A percentile compares a stretch with the other conserved stretches of the same genome.
Conservation (phyloP, 1,140 invertebrate species). For the Nasonia giraulti region DNA sequence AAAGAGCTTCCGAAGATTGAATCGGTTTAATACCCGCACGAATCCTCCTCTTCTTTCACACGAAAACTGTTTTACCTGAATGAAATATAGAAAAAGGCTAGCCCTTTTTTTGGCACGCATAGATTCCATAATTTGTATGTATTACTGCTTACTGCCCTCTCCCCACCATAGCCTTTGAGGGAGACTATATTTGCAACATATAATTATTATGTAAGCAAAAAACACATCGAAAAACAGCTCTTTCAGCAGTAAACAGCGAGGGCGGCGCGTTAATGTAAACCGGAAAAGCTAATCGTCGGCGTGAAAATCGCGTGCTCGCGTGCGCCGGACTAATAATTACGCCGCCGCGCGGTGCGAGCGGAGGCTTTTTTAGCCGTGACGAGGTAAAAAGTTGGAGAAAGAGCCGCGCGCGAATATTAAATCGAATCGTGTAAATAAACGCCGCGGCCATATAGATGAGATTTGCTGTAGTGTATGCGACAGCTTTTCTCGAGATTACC, state of each 20-base stretch:
- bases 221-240: background rate
- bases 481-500: background rate
- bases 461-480: too few relatives aligned
- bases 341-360: background rate
- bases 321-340: conserved; percentile 37
- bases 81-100: too few relatives aligned
- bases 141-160: too few relatives aligned
- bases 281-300: conserved; percentile 22
- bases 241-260: background rate
- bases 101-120: too few relatives aligned
- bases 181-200: too few relatives aligned
- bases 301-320: conserved; percentile 39
- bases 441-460: too few relatives aligned
- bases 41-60: background rate
- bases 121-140: too few relatives aligned
- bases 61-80: background rate
- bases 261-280: conserved; percentile 9
- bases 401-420: background rate
- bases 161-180: too few relatives aligned
- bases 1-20: background rate
- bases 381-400: background rate
- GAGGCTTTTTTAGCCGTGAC: conserved; percentile 12
- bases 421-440: background rate
- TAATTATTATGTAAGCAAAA: too few relatives aligned
- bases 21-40: background rate